Percentiles rank a stretch among this genome's conserved stretches.
These are phyloP conservation scores for Philypnodon macrostomus DNA, from an alignment of 2,797 vertebrate species.

Conservation along the genomic window DNA sequence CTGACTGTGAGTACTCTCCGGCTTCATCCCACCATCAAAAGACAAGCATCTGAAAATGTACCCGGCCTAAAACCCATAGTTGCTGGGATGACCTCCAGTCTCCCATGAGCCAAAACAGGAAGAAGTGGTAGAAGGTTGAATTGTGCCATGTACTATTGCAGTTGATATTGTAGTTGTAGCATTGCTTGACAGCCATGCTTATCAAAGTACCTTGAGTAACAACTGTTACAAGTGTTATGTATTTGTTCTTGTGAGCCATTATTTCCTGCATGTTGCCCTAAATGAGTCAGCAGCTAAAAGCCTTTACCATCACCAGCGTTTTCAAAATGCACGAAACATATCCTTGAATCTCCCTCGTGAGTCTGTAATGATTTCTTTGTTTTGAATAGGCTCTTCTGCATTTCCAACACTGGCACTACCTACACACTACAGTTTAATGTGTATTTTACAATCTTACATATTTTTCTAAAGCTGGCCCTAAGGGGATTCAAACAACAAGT, in stretches of 20 bases:
- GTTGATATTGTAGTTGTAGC: too few species aligned
- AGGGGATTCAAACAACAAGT: constrained; percentile 42
- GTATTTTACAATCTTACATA: constrained; percentile 43
- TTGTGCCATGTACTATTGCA: too few species aligned
- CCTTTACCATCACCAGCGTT: constrained; percentile 18
- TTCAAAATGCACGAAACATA: constrained; percentile 28
- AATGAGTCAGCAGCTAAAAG: constrained; percentile 43
- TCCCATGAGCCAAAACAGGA: too few species aligned
- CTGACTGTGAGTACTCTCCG: too few species aligned
- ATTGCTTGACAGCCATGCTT: too few species aligned
- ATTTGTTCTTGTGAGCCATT: constrained; percentile 13
- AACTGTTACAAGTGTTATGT: not conserved
- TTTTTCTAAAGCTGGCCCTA: constrained; percentile 28
- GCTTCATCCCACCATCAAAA: too few species aligned
- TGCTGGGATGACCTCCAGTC: too few species aligned
- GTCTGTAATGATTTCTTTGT: constrained; percentile 48
- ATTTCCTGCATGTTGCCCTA: constrained; percentile 12
- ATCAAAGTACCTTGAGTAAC: too few species aligned
- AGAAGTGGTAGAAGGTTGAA: too few species aligned
- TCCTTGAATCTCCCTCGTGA: constrained; percentile 30
- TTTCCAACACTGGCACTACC: constrained; percentile 45
- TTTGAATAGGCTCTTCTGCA: constrained; percentile 29
- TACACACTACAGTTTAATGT: constrained; percentile 36
- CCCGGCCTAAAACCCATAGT: too few species aligned
- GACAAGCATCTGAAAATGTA: too few species aligned